These are phyloP conservation scores for Camelus bactrianus DNA, from an alignment of 2,113 vertebrate species.

Conservation along the genomic window DNA sequence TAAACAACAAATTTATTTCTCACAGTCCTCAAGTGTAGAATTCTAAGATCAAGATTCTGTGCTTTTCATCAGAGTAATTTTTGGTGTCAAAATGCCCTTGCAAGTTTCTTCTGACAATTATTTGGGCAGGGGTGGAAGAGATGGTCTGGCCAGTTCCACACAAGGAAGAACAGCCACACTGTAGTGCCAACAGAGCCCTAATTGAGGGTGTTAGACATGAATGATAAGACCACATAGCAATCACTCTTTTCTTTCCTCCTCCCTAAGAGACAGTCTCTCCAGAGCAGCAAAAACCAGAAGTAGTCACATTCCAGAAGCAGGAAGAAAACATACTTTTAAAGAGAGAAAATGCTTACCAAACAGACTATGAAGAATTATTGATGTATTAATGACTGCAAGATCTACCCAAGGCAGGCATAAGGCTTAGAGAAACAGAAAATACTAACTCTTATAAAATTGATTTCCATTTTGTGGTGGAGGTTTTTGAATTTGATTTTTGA, in stretches of 20 bases:
- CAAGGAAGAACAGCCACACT: not conserved
- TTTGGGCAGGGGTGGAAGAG: not conserved
- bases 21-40: not conserved
- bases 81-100: not conserved
- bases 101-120: not conserved
- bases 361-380: not conserved
- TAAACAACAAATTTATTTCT: not conserved
- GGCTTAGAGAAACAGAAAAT: not conserved
- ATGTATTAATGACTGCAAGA: not conserved
- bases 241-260: not conserved
- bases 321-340: not conserved
- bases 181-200: not conserved
- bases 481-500: not conserved
- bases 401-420: not conserved
- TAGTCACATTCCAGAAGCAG: not conserved
- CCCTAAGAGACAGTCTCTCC: not conserved
- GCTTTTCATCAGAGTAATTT: not conserved
- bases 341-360: not conserved
- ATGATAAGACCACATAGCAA: not conserved
- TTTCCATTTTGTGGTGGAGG: not conserved
- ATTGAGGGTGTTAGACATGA: not conserved
- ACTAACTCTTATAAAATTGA: not conserved
- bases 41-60: not conserved
- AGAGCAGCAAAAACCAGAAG: not conserved
- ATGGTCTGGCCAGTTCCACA: fast-evolving